Evolutionary conservation across 2,888 invertebrate genomes (phyloP).

Genomic region (Amiota communis): DNA sequence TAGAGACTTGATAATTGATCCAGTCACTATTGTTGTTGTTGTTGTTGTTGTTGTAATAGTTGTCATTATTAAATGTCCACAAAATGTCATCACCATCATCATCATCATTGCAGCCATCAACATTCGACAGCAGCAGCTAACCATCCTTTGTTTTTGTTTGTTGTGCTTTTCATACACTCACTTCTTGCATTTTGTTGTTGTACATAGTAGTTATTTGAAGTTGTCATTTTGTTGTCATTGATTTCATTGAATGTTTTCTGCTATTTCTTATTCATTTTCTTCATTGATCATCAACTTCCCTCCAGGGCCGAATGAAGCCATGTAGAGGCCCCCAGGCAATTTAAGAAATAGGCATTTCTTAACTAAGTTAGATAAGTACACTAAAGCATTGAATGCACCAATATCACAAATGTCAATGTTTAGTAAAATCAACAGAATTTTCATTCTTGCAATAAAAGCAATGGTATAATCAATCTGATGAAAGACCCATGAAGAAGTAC

Average conservation of each 20-base stretch:
- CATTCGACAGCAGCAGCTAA: too few species aligned
- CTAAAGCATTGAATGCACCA: too few species aligned
- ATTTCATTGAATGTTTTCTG: slow-evolving; percentile 8
- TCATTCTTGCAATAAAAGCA: too few species aligned
- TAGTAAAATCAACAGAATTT: too few species aligned
- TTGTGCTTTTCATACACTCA: background rate
- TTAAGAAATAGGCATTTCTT: too few species aligned
- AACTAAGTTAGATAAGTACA: too few species aligned
- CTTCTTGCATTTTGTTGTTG: slow-evolving; percentile 17
- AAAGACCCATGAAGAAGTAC: too few species aligned
- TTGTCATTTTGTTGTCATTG: slow-evolving; percentile 21
- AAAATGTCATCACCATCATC: slow-evolving; percentile 17
- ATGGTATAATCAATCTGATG: too few species aligned
- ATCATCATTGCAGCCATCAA: background rate
- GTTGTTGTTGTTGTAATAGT: slow-evolving; percentile 26
- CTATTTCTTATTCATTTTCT: background rate
- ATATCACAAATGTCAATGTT: too few species aligned
- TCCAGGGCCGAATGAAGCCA: too few species aligned
- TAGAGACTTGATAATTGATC: background rate
- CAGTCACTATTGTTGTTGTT: background rate
- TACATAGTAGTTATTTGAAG: background rate
- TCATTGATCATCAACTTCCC: too few species aligned
- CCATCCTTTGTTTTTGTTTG: background rate
- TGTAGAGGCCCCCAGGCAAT: too few species aligned
- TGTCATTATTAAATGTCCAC: slow-evolving; percentile 26